Percentiles rank a stretch among this genome's conserved stretches.
These are phyloP conservation scores for Nannoperca australis DNA, from an alignment of 2,797 vertebrate species.

Conservation along the genomic window DNA sequence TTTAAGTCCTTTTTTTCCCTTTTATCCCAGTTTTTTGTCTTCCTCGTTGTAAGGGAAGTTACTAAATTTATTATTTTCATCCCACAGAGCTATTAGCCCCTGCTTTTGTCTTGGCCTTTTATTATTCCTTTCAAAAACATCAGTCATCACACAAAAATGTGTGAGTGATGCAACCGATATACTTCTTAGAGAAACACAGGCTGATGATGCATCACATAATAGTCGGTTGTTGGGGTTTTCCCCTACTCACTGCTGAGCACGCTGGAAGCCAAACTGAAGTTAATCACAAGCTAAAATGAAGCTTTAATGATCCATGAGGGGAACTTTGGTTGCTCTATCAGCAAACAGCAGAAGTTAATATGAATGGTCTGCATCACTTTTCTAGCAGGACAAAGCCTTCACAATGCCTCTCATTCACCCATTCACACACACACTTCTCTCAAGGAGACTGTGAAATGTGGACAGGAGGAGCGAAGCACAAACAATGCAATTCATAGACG, in stretches of 20 bases:
- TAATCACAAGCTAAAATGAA: conserved; percentile 58
- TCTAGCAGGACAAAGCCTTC: conserved; percentile 11
- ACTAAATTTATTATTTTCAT: conserved; percentile 56
- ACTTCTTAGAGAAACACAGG: conserved; percentile 60
- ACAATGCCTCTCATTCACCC: conserved; percentile 10
- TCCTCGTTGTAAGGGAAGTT: conserved; percentile 33
- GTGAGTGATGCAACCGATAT: conserved; percentile 76
- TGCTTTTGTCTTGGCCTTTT: conserved; percentile 45
- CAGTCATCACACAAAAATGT: conserved; percentile 68
- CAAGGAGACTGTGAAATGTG: conserved; percentile 11
- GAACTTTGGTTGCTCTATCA: conserved; percentile 63
- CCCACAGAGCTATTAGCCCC: conserved; percentile 56
- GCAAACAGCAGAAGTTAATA: conserved; percentile 46
- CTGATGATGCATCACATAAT: conserved; percentile 43
- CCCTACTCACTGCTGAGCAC: conserved; percentile 43
- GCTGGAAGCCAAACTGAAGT: conserved; percentile 48
- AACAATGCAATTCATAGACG: conserved; percentile 20
- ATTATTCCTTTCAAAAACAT: conserved; percentile 56
- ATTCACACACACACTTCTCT: conserved; percentile 2
- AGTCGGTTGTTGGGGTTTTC: conserved; percentile 45
- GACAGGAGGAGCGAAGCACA: conserved; percentile 2
- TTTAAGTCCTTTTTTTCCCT: conserved; percentile 17
- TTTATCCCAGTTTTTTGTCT: conserved; percentile 37
- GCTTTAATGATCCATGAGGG: conserved; percentile 60
- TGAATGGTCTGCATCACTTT: conserved; percentile 14